These are phyloP conservation scores for Amphimedon queenslandica DNA, from an alignment of 37 sponge, comb jelly and placozoan genomes.

Conservation along the genomic window DNA sequence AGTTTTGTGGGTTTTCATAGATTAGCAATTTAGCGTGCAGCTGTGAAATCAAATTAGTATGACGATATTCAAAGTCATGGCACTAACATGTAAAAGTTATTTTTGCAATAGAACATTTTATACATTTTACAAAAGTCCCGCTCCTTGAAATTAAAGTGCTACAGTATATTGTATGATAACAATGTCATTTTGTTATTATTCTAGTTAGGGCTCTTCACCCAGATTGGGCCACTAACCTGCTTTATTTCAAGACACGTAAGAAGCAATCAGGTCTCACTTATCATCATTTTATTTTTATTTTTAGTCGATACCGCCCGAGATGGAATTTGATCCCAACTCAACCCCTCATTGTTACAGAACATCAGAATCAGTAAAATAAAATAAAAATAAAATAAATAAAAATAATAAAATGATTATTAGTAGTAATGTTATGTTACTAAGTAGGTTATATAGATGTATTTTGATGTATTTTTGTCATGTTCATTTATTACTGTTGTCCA, in stretches of 20 bases:
- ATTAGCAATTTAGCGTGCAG: no score
- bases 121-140: no score
- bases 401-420: no score
- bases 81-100: no score
- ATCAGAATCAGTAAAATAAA: constrained; percentile 76
- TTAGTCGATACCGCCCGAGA: constrained; percentile 90
- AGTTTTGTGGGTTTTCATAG: no score
- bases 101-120: background rate
- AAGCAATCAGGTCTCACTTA: background rate
- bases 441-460: no score
- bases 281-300: background rate
- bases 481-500: background rate
- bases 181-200: background rate
- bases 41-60: no score
- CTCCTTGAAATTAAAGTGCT: no score
- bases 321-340: constrained; percentile 93
- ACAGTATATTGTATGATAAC: background rate
- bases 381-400: no score
- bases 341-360: constrained; percentile 90
- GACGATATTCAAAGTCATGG: no score
- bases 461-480: no score
- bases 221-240: constrained; percentile 94
- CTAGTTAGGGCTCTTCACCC: constrained; percentile 78
- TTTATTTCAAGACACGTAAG: constrained; percentile 95
- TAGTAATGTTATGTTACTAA: no score